These are phyloP conservation scores for Aporophyla nigra DNA, from an alignment of 2,888 invertebrate genomes.

Conservation along the genomic window DNA sequence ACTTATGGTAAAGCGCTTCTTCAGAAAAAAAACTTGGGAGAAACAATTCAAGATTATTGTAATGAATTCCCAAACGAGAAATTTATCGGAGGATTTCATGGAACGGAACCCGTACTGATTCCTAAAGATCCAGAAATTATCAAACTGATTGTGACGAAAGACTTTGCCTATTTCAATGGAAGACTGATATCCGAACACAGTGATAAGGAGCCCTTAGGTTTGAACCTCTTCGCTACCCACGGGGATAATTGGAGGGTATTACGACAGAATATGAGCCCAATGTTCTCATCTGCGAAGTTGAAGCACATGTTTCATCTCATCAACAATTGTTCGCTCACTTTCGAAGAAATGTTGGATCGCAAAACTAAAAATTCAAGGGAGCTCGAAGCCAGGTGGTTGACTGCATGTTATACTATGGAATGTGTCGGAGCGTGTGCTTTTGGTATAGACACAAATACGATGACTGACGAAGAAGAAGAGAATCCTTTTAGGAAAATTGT, in stretches of 20 bases:
- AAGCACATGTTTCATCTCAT: conserved; percentile 68
- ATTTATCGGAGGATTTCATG: conserved; percentile 73
- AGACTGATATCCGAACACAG: conserved; percentile 68
- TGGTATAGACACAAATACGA: conserved; percentile 40
- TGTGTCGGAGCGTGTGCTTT: conserved; percentile 52
- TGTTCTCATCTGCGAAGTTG: conserved; percentile 67
- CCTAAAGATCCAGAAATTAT: conserved; percentile 73
- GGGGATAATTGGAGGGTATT: conserved; percentile 65
- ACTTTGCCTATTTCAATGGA: conserved; percentile 73
- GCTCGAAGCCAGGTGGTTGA: conserved; percentile 41
- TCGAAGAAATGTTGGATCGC: conserved; percentile 54
- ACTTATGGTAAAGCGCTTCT: conserved; percentile 70
- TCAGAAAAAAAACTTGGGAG: conserved; percentile 54
- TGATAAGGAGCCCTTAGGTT: conserved; percentile 51
- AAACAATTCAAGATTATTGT: conserved; percentile 67
- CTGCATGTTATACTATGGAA: conserved; percentile 56
- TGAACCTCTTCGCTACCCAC: conserved; percentile 56
- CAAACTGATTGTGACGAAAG: conserved; percentile 73
- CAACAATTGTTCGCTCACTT: conserved; percentile 54
- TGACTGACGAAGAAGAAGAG: conserved; percentile 18
- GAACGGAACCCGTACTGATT: conserved; percentile 73
- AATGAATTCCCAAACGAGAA: conserved; percentile 70
- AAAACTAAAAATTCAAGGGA: conserved; percentile 40
- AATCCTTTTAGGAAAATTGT: conserved; percentile 41
- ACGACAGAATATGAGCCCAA: conserved; percentile 65